Evolutionary conservation across 2,888 invertebrate genomes (phyloP).

Genomic region (Chrysodeixis includens): DNA sequence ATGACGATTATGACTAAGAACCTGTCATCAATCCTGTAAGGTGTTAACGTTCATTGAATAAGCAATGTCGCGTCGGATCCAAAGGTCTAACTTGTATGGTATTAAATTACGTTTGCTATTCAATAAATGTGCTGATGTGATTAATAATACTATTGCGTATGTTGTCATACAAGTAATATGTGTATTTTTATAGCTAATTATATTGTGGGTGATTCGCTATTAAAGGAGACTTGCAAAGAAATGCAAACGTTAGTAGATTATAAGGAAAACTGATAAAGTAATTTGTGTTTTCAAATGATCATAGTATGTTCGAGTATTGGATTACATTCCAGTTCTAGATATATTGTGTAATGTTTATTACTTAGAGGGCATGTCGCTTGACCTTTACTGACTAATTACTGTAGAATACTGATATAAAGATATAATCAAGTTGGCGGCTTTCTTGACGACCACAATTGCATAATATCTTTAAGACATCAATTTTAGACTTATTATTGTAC

Average conservation of each 20-base stretch:
- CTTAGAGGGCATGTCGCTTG: neutral
- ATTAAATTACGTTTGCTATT: constrained; percentile 29
- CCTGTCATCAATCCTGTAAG: constrained; percentile 34
- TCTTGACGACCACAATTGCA: neutral
- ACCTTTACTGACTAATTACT: constrained; percentile 2
- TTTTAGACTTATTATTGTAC: too few species aligned
- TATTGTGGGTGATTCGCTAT: too few species aligned
- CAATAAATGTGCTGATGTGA: constrained; percentile 26
- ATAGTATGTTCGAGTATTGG: neutral
- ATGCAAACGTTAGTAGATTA: too few species aligned
- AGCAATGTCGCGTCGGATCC: constrained; percentile 27
- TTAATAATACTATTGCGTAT: constrained; percentile 10
- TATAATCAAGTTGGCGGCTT: neutral
- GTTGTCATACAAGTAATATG: neutral
- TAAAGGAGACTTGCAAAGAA: too few species aligned
- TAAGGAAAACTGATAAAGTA: too few species aligned
- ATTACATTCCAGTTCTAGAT: neutral
- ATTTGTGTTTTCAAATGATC: neutral
- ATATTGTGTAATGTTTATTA: neutral
- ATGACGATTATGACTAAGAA: constrained; percentile 39
- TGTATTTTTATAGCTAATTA: too few species aligned
- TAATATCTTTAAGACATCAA: neutral
- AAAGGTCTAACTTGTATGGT: constrained; percentile 37
- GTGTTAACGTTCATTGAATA: constrained; percentile 12
- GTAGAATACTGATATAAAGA: neutral